Percentiles rank a stretch among this genome's conserved stretches.
Evolutionary conservation across 2,888 invertebrate species (phyloP).

Genomic region (Drosophila histrio): DNA sequence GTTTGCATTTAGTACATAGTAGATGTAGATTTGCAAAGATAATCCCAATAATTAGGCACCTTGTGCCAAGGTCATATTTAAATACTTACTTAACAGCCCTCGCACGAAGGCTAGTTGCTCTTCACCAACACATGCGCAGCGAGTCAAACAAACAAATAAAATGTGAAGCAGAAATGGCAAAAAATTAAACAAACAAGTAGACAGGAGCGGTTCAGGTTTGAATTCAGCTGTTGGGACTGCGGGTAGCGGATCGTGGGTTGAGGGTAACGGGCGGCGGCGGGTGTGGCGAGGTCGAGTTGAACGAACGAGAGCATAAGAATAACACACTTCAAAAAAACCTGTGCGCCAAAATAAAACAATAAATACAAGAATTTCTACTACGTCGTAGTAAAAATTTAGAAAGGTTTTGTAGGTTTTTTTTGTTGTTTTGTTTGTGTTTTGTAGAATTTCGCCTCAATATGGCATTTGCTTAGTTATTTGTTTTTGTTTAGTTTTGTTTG

Average conservation of each 20-base stretch:
- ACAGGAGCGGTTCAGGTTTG: constrained; percentile 79
- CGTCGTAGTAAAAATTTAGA: constrained; percentile 74
- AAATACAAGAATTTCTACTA: constrained; percentile 64
- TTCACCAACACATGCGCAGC: constrained; percentile 72
- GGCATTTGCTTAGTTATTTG: constrained; percentile 64
- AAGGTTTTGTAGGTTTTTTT: constrained; percentile 28
- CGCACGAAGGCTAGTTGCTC: constrained; percentile 54
- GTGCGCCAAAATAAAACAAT: constrained; percentile 57
- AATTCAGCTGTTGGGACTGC: constrained; percentile 26
- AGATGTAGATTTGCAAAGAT: not conserved
- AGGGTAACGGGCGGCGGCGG: too few relatives aligned
- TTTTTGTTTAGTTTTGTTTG: constrained; percentile 80
- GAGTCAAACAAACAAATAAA: constrained; percentile 83
- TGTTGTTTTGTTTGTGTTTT: not conserved
- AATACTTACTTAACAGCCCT: constrained; percentile 31
- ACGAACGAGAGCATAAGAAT: constrained; percentile 59
- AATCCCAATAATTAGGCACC: not conserved
- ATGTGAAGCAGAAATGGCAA: constrained; percentile 82
- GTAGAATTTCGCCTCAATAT: constrained; percentile 56
- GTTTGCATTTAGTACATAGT: not conserved
- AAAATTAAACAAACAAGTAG: constrained; percentile 83
- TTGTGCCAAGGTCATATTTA: not conserved
- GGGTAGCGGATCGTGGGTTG: constrained; percentile 9
- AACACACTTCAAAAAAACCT: constrained; percentile 34
- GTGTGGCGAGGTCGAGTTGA: constrained; percentile 54